Evolutionary conservation across 2,797 vertebrate species (phyloP).

Genomic region (Pelodytes ibericus): DNA sequence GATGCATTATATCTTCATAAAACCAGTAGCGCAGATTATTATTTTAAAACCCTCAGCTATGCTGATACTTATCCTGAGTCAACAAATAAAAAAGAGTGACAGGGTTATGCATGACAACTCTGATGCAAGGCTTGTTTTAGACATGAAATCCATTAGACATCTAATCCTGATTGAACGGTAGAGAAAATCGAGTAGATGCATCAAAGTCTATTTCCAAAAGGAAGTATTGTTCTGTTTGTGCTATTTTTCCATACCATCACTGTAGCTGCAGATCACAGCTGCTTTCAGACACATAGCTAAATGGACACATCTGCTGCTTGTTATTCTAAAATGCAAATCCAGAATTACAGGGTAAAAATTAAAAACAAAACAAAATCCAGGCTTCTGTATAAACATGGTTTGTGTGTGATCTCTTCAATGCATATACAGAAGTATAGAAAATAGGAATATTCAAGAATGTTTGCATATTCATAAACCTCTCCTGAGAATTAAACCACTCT

Average conservation of each 20-base stretch:
- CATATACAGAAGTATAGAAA: neutral
- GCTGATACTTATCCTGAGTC: too few relatives aligned
- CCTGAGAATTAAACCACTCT: too few relatives aligned
- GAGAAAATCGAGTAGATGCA: neutral
- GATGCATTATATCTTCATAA: neutral
- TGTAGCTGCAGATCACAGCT: slow-evolving; percentile 29
- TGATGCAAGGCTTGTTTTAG: neutral
- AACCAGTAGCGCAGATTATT: neutral
- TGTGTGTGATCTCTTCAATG: neutral
- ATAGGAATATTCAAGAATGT: too few relatives aligned
- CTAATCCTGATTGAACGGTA: slow-evolving; percentile 12
- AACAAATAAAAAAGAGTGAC: neutral
- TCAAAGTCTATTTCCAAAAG: neutral
- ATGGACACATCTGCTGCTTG: slow-evolving; percentile 46
- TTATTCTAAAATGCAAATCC: slow-evolving; percentile 41
- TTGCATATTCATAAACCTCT: too few relatives aligned
- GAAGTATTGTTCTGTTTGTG: neutral
- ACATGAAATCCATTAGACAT: slow-evolving; percentile 13
- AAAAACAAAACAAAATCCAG: neutral
- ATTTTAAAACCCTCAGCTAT: neutral
- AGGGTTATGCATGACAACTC: neutral
- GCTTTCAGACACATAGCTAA: slow-evolving; percentile 41
- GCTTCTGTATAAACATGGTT: neutral
- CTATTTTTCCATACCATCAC: slow-evolving; percentile 12
- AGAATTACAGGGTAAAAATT: too few relatives aligned